Base-by-base conservation (phyloP, 2,888 invertebrate species). In the Oegoconia quadripuncta region DNA sequence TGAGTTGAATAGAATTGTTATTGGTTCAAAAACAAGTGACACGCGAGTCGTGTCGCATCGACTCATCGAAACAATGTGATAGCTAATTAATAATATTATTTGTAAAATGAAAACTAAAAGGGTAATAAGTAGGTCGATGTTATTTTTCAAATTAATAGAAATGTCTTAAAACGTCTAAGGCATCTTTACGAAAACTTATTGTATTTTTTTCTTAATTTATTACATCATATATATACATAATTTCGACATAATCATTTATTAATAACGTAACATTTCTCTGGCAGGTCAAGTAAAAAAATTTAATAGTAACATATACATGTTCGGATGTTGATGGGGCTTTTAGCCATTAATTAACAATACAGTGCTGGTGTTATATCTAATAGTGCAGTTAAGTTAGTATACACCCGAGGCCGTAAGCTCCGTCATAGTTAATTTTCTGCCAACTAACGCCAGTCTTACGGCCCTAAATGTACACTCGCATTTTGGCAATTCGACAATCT, bases 161-260 rank as follows among this genome's bases (percentile, higher is more conserved):
- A 67, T 70, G 65, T 77, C 76, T 75, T 78, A 78, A 74, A 80
- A 77, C 65, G 62, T 78, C 80, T 82, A 82, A 81, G 80, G 82
- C 81, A 79, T 74, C 70, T 68, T 80, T 79, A 81, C 77, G 79
- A 83, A 82, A 84, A 82, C 81, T 81, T 83, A 82, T 68, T 78
- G 76, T 81, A 78, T 76, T 79, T 81, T 44, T 77, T 76, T 81
- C 80, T 79, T 80, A 82, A 80, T 83, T 81, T 81, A 84, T 82
- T 82, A 83, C 75, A 80, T 78, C 79, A 80, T 82, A 83, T 82
- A 82, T 83, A 84, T 84, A 86, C 82, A 86, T 82, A 84, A 83
- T 82, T 82, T 84, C 72, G 78, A 80, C 80, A 77, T 81, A 78
- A 74, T 76, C 66, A 78, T 75, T 74, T 74, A 72, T 72, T 73